Base-by-base conservation (phyloP, 1,140 invertebrate genomes). In the Wasmannia auropunctata region DNA sequence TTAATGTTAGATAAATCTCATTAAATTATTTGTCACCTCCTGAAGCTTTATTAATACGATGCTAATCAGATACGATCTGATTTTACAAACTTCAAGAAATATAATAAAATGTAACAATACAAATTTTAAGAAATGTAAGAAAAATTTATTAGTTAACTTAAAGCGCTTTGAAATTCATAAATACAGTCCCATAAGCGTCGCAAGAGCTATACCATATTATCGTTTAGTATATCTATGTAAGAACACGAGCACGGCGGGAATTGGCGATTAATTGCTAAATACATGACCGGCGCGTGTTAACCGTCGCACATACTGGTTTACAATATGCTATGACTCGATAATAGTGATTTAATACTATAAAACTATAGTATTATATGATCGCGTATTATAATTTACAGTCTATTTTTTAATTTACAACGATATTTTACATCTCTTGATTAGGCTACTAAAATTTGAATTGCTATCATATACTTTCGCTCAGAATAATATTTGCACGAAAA, bases 191-290 rank as follows among this genome's bases (percentile, higher is more conserved):
- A n/a, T 22, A 10, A 72, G 51, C 25, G 19, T 63, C 25, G 25
- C 37, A 28, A 77, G 31, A 75, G 22, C 22, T 75, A 5, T 1
- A 2, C 7, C 31, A 11, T 25, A 51, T 51, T 69, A 69, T 69
- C 19, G 28, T 37, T 80, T 11, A 37, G 14, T 69, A 63, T 37
- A 80, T 69, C 51, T 51, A 37, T 25, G 40, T 80, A 67, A 51
- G 62, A 79, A 67, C 43, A 65, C 28, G 37, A n/a, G 31, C 28
- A 69, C 31, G 76, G 14, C 58, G 46, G 46, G 43, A 80, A 80
- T 80, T 69, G 46, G 63, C 43, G 62, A 40, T 67, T 69, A 80
- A 80, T 80, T 51, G 31, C 31, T 80, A 49, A 80, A 69, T 80
- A 51, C 46, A 80, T 28, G 40, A 37, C 62, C 28, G 60, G 43